These are phyloP conservation scores for Myrmecobius fasciatus DNA, from an alignment of 2,113 vertebrate species.

Conservation along the genomic window DNA sequence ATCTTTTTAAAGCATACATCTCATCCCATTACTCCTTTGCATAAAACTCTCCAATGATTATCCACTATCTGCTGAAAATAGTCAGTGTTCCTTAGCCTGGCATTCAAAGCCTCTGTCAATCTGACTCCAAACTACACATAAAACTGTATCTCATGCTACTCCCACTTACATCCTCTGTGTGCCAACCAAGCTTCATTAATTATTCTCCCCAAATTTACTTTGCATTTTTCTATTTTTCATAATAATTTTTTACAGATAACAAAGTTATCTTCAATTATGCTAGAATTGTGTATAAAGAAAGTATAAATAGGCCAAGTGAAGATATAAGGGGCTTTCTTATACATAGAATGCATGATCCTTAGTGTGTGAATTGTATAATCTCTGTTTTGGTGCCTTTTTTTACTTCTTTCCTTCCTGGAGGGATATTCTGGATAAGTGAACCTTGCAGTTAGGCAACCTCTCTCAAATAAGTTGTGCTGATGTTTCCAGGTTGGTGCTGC, in stretches of 20 bases:
- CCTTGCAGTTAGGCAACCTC: background rate
- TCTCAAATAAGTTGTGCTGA: background rate
- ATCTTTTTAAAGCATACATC: background rate
- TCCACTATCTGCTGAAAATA: background rate
- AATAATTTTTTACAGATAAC: background rate
- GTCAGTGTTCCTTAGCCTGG: background rate
- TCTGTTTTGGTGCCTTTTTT: background rate
- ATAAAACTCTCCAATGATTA: background rate
- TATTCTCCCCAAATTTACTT: background rate
- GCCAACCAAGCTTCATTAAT: background rate
- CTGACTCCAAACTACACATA: background rate
- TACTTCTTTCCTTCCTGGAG: background rate
- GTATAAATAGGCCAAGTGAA: background rate
- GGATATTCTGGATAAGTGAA: background rate
- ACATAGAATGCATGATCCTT: background rate
- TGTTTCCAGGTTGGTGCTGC: background rate
- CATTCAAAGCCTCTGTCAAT: background rate
- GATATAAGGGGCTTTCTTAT: background rate
- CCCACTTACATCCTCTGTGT: background rate
- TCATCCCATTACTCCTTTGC: background rate
- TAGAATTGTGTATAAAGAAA: background rate
- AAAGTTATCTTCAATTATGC: background rate
- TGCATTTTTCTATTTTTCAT: background rate
- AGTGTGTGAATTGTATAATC: background rate
- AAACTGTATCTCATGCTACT: background rate